Base-by-base conservation (phyloP, 1,140 invertebrate species). In the Micrasema longulum region DNA sequence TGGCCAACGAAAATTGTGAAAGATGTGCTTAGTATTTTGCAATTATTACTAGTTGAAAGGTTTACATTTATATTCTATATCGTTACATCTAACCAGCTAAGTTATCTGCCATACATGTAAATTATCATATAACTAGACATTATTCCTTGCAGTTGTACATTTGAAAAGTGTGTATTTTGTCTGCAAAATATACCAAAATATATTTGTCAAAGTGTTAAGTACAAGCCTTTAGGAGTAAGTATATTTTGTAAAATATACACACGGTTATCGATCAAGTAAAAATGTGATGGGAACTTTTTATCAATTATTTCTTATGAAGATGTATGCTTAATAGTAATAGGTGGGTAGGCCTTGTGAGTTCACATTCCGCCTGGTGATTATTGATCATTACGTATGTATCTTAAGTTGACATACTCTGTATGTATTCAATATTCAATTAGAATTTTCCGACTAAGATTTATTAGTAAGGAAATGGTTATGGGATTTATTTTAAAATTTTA, bases 361-460 rank as follows among this genome's bases (percentile, higher is more conserved):
- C 22, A 67, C 62, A 74, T 70, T 74, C 68, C 68, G 63, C 68
- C 72, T 70, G 52, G 47, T 63, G 45, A 45, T 26, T 11, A 63
- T 43, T 36, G 38, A 60, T 9, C 14, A 57, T 26, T 41, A 35
- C 53, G 1, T 63, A 65, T 16, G n/a, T n/a, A n/a, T 48, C 20
- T 45, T 65, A 65, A 65, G 63, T 65, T 35, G 14, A 65, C 26
- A 9, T 57, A 65, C n/a, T 71, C 20, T 69, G n/a, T n/a, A n/a
- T n/a, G n/a, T n/a, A n/a, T n/a, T n/a, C 55, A 38, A 71, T 65
- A 69, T 68, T 75, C 71, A 71, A 71, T 71, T 71, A 71, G 55
- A 65, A 36, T 66, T 71, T 71, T 41, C 63, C 63, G 64, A n/a
- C n/a, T 74, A 74, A 74, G 69, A n/a, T n/a, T 52, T 68, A 50